These are phyloP conservation scores for Cossypha niveicapilla DNA, from an alignment of 2,797 vertebrate species.

Conservation along the genomic window DNA sequence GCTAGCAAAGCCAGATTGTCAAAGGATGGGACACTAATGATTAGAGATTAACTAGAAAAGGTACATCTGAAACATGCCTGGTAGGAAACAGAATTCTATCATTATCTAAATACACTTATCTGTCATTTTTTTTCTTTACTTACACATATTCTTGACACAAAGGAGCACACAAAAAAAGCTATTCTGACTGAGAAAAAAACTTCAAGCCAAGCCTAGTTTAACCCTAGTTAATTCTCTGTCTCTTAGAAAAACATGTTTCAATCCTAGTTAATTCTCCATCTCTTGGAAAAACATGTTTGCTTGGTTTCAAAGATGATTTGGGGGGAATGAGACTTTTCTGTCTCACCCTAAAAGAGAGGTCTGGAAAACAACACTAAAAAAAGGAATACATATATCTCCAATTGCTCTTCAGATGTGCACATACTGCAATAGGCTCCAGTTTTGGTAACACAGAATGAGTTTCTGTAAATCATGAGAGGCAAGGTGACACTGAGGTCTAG, in stretches of 20 bases:
- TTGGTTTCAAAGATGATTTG: not conserved
- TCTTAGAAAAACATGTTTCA: not conserved
- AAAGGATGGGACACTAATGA: not conserved
- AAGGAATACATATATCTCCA: not conserved
- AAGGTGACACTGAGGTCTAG: not conserved
- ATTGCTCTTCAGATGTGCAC: not conserved
- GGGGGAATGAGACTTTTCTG: not conserved
- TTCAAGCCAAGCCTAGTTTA: not conserved
- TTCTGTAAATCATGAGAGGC: not conserved
- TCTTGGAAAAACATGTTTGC: not conserved
- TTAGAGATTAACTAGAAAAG: not conserved
- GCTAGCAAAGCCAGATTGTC: not conserved
- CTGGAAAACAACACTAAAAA: not conserved
- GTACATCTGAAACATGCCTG: not conserved
- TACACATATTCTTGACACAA: rapidly evolving
- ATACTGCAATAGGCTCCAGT: not conserved
- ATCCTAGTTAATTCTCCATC: not conserved
- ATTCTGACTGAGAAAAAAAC: not conserved
- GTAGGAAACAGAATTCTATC: not conserved
- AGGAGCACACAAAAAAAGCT: not conserved
- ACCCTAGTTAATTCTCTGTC: not conserved
- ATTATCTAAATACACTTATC: not conserved
- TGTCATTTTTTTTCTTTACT: not conserved
- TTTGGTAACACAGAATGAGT: not conserved
- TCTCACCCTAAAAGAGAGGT: not conserved